phyloP scores from a whole-genome alignment of 2,888 invertebrate species.

The Meteorus colon region DNA sequence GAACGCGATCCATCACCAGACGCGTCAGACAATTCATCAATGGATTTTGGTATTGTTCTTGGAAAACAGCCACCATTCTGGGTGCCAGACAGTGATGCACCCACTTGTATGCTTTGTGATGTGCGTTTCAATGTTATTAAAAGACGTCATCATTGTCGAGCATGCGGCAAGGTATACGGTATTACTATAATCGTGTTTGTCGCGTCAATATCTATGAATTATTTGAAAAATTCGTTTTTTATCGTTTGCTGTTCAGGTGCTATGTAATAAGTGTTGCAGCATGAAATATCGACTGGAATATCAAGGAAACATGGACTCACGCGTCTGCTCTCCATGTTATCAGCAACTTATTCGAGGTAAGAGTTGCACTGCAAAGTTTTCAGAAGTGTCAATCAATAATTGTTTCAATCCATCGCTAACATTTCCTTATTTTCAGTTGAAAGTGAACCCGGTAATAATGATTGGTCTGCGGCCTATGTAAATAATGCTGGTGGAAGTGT shows the following conservation, averaged over 20 bases:
- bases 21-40: constrained; percentile 65
- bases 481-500: constrained; percentile 56
- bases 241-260: constrained; percentile 75
- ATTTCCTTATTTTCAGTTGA: constrained; percentile 60
- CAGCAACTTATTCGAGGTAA: constrained; percentile 76
- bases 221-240: neutral
- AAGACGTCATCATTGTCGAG: constrained; percentile 90
- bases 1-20: constrained; percentile 64
- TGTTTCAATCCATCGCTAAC: neutral
- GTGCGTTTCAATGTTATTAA: constrained; percentile 87
- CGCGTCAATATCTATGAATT: neutral
- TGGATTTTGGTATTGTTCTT: constrained; percentile 72
- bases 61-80: constrained; percentile 88
- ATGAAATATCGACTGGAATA: constrained; percentile 83
- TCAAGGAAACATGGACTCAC: constrained; percentile 82
- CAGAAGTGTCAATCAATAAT: too few species aligned
- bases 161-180: constrained; percentile 83
- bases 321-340: constrained; percentile 85
- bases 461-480: constrained; percentile 62
- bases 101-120: constrained; percentile 88
- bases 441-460: constrained; percentile 63
- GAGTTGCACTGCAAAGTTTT: neutral
- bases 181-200: neutral
- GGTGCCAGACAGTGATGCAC: constrained; percentile 89
- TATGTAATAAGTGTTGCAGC: constrained; percentile 86